A percentile compares a stretch with the other conserved stretches of the same genome.
These are phyloP conservation scores for Sakesphorus luctuosus DNA, from an alignment of 2,113 vertebrate genomes.

Conservation along the genomic window DNA sequence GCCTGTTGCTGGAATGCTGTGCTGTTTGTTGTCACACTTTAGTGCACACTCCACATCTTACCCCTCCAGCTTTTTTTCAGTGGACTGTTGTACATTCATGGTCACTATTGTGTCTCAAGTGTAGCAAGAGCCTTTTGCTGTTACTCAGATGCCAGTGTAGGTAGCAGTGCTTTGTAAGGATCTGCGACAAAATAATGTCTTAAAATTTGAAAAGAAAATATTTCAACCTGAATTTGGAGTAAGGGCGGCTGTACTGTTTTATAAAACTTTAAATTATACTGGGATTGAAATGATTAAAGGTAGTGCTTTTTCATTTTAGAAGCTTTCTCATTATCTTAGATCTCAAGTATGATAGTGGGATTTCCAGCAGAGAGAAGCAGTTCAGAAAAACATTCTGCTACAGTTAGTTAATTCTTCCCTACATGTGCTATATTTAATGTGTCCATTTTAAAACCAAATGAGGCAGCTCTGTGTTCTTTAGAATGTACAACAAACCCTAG, in stretches of 20 bases:
- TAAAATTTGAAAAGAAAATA: neutral
- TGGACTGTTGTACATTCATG: neutral
- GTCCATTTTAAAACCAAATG: constrained; percentile 82
- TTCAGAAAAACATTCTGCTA: constrained; percentile 77
- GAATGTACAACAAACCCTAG: constrained; percentile 57
- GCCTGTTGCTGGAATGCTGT: neutral
- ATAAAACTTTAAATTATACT: constrained; percentile 20
- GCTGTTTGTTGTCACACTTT: neutral
- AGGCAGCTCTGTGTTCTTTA: constrained; percentile 63
- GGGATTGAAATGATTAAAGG: constrained; percentile 58
- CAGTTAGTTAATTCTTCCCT: constrained; percentile 81
- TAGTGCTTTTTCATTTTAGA: constrained; percentile 57
- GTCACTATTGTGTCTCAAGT: neutral
- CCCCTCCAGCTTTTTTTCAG: neutral
- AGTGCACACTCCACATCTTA: neutral
- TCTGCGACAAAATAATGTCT: neutral
- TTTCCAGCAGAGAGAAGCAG: constrained; percentile 78
- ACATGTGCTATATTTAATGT: constrained; percentile 76
- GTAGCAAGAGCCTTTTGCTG: neutral
- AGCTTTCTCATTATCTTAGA: constrained; percentile 68
- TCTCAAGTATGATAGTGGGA: constrained; percentile 64
- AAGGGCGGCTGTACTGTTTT: neutral
- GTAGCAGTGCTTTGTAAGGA: neutral
- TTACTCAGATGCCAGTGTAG: neutral
- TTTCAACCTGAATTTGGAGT: neutral